Base-by-base conservation (phyloP, 2,797 vertebrate species). In the Spondyliosoma cantharus region DNA sequence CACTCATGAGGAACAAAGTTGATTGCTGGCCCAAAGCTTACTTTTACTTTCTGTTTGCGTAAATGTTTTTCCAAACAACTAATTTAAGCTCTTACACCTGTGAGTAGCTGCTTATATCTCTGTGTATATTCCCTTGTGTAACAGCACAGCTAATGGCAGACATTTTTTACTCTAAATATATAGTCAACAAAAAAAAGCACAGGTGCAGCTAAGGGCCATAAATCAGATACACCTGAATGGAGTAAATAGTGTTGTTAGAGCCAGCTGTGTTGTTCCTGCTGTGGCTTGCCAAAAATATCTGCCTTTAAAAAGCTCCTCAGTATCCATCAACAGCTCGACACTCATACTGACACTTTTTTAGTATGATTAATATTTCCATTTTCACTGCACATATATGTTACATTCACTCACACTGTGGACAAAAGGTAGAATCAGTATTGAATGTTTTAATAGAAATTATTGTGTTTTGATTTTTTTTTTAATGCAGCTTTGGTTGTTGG, bases 281-380 rank as follows among this genome's bases (percentile, higher is more conserved):
- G 53, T 16, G n/a, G 42, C 19, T 17, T 63, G 27, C 63, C 60
- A 50, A 49, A 66, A 66, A 43, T 48, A 43, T 64, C 24, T 48
- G 50, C 59, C 15, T 14, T 52, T 19, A 43, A 67, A 60, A n/a
- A 45, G 20, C 14, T 48, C 14, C 37, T 17, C 17, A 43, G 24
- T 6, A 22, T 71, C n/a, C 49, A 63, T 63, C 20, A 46, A 32
- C 43, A 46, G 63, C 22, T 29, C 24, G 22, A 13, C 25, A 27
- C 7, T 1, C 46, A 62, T 17, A 17, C 52, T 48, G 17, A 5
- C n/a, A 7, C 17, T 13, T 48, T 46, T 46, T 11, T 0, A 32
- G 11, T 7, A 12, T 42, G 5, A 61, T 24, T 54, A 11, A 54
- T 69, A 46, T 53, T 19, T 12, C 5, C 25, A 15, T 42, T 61